phyloP scores from a whole-genome alignment of 2,113 vertebrate genomes.

The Aplodontia rufa region DNA sequence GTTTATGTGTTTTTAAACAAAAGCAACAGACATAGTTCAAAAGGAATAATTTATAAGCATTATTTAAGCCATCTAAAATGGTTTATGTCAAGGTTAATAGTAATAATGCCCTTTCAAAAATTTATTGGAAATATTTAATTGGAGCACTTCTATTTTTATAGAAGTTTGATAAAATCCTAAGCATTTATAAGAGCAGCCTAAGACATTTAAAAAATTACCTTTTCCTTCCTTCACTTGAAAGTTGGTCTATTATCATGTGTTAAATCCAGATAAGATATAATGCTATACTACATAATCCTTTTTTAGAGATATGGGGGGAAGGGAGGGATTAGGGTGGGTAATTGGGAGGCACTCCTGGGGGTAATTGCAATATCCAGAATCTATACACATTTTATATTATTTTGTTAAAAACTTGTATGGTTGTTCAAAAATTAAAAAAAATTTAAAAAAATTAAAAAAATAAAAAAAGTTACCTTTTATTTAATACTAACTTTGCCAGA shows the following conservation, averaged over 20 bases:
- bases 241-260: no score
- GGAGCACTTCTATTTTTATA: not conserved
- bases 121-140: slow-evolving; percentile 27
- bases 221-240: no score
- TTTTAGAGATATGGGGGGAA: no score
- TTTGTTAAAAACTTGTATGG: no score
- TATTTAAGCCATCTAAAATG: slow-evolving; percentile 34
- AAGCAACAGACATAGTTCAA: slow-evolving; percentile 12
- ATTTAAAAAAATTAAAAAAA: no score
- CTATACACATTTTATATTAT: no score
- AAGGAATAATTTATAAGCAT: not conserved
- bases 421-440: no score
- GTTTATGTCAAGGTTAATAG: not conserved
- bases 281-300: no score
- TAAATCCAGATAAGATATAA: no score
- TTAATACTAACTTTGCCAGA: not conserved
- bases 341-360: no score
- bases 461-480: not conserved
- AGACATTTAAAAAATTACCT: not conserved
- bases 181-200: not conserved
- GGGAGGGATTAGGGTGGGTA: no score
- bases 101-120: not conserved
- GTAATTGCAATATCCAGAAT: no score
- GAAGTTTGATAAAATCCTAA: not conserved
- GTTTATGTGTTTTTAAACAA: slow-evolving; percentile 52